These are phyloP conservation scores for Aporophyla nigra DNA, from an alignment of 2,888 invertebrate genomes.

Conservation along the genomic window DNA sequence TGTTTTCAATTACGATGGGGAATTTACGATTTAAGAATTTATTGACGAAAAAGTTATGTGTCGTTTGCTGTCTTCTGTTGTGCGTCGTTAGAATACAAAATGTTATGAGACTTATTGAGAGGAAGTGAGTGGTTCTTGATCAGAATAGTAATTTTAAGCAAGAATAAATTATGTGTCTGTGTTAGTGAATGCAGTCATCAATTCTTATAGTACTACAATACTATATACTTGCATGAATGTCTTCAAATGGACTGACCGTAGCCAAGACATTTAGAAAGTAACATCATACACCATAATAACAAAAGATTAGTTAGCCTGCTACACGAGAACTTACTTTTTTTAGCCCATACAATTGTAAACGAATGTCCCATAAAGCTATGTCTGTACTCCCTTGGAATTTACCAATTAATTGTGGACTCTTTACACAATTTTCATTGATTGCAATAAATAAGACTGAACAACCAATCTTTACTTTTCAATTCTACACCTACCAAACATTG, in stretches of 20 bases:
- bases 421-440: constrained; percentile 4
- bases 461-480: background rate
- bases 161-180: background rate
- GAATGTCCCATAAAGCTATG: too few relatives aligned
- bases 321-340: background rate
- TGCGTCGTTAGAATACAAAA: constrained; percentile 34
- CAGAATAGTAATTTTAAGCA: constrained; percentile 5
- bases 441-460: background rate
- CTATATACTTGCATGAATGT: background rate
- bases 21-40: constrained; percentile 47
- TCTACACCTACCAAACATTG: background rate
- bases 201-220: background rate
- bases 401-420: background rate
- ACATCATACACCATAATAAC: background rate
- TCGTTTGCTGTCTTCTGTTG: constrained; percentile 10
- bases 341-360: background rate
- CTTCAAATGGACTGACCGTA: background rate
- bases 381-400: background rate
- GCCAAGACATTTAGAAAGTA: background rate
- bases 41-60: constrained; percentile 13
- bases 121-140: background rate
- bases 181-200: background rate
- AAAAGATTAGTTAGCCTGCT: background rate
- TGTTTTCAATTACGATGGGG: constrained; percentile 46
- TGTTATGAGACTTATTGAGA: constrained; percentile 19